Conservation (phyloP, 2,113 vertebrate genomes). For the Callipepla californica region DNA sequence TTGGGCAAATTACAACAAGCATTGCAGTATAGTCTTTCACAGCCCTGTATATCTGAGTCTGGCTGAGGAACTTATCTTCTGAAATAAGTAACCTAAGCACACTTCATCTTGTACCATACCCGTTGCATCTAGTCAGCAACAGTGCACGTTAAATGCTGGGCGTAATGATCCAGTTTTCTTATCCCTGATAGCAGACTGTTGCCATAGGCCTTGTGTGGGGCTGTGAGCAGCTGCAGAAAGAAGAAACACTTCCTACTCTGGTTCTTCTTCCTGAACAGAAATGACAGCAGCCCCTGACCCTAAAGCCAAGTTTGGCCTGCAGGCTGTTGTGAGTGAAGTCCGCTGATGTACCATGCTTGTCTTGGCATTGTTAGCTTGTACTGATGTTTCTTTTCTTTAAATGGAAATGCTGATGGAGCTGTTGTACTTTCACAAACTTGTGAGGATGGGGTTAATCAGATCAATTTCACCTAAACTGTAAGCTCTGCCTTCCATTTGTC, state of each 20-base stretch:
- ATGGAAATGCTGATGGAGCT: conserved; percentile 20
- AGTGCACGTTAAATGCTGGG: background rate
- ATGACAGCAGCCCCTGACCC: background rate
- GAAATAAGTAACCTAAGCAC: background rate
- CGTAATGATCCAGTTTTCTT: background rate
- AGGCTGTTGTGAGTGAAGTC: background rate
- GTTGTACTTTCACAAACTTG: background rate
- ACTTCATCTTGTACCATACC: background rate
- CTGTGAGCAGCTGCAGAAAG: background rate
- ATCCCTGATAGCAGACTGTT: background rate
- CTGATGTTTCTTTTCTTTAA: conserved; percentile 31
- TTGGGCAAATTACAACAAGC: background rate
- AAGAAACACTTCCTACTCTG: background rate
- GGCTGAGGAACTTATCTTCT: background rate
- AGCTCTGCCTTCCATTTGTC: conserved; percentile 25
- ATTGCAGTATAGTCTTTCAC: background rate
- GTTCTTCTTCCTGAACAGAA: background rate
- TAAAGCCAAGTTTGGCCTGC: background rate
- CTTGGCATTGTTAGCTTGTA: background rate
- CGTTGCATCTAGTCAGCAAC: background rate
- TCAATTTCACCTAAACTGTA: conserved; percentile 1
- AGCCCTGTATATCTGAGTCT: background rate
- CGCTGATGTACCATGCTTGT: background rate
- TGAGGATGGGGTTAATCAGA: conserved; percentile 19
- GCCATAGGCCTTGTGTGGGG: accelerated